Evolutionary conservation across 2,797 vertebrate species (phyloP).

Genomic region (Amblyopsis hoosieri): DNA sequence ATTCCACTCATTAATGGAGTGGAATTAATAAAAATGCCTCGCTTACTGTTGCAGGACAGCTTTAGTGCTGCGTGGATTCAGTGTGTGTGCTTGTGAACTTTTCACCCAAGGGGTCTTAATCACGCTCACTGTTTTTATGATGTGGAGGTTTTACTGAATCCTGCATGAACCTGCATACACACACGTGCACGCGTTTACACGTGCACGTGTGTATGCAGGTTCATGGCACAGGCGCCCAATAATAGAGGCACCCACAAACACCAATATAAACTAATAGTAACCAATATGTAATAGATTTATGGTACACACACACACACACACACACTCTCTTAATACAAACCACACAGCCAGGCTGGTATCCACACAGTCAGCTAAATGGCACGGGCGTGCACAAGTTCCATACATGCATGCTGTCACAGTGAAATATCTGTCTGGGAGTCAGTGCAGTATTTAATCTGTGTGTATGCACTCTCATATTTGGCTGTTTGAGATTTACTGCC

Average conservation of each 20-base stretch:
- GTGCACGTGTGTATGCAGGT: too few relatives aligned
- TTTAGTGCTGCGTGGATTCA: slow-evolving; percentile 36
- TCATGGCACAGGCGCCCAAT: not conserved
- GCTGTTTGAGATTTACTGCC: slow-evolving; percentile 52
- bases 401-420: slow-evolving; percentile 31
- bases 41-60: slow-evolving; percentile 45
- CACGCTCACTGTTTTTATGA: slow-evolving; percentile 19
- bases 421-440: slow-evolving; percentile 53
- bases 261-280: slow-evolving; percentile 11
- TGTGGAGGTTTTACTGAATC: slow-evolving; percentile 2
- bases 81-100: slow-evolving; percentile 37
- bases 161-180: not conserved
- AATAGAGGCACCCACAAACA: slow-evolving; percentile 14
- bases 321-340: slow-evolving; percentile 1
- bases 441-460: slow-evolving; percentile 56
- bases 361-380: slow-evolving; percentile 3
- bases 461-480: slow-evolving; percentile 53
- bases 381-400: not conserved
- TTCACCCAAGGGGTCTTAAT: slow-evolving; percentile 41
- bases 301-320: not conserved
- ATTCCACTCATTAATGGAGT: slow-evolving; percentile 75
- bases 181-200: not conserved
- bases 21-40: slow-evolving; percentile 74
- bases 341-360: not conserved
- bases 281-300: too few relatives aligned